Base-by-base conservation (phyloP, 2,113 vertebrate genomes). In the Ctenodactylus gundi region DNA sequence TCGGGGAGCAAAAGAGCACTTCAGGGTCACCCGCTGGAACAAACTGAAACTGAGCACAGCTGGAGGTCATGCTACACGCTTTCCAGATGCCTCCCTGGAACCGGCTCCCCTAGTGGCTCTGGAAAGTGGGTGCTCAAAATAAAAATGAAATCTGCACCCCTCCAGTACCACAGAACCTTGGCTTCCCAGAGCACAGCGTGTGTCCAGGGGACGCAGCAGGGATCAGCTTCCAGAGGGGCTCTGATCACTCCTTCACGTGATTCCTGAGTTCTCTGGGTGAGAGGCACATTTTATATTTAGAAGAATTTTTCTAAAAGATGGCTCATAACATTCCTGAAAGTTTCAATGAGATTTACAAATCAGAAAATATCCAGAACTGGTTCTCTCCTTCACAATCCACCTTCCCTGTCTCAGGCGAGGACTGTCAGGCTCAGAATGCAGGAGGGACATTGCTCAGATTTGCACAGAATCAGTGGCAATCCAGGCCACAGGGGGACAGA, bases 21-120 rank as follows among this genome's bases (percentile, higher is more conserved):
- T 57, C 90, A 93, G 96, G 98, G 98, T 96, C 96, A 97, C 93
- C 93, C 95, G 96, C 95, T 97, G 96, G 97, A 98, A 97, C 97
- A 98, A 94, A 94, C 98, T 98, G 98, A 98, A 97, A 97, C 92
- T 3, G 55, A 97, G 77, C 96, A 92, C 78, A 78, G 97, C 96
- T 91, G 96, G 92, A 97, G 98, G 95, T 97, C 97, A 97, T 0
- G 0, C 94, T 97, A 95, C 97, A 98, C 97, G 97, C 85, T 97
- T 98, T 97, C 97, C 98, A 98, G 97, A 97, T 98, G 98, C 95
- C 94, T 97, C 92, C 73, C 83, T 97, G 97, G 98, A 94, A 96
- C 75, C 13, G 68, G 92, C n/a, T 90, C 65, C 65, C 41, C 39
- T 46, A 20, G 44, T 51, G 31, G 93, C 72, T 72, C 90, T 75